Base-by-base conservation (phyloP, 2,888 invertebrate species). In the Dorcus parallelipipedus region DNA sequence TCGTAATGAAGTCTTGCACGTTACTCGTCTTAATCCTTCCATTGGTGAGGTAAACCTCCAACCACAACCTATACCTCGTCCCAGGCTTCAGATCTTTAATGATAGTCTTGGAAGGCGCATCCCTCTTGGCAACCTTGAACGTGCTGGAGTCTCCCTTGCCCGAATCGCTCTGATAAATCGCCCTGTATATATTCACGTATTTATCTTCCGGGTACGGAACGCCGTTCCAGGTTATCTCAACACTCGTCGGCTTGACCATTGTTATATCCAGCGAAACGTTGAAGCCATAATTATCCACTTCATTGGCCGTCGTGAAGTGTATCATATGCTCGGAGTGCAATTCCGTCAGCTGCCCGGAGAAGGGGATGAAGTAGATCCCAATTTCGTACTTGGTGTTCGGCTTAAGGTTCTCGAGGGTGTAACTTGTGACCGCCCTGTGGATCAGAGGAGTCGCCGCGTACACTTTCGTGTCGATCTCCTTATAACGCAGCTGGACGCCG, bases 1-100 rank as follows among this genome's bases (percentile, higher is more conserved):
- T 93, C 0, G 95, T 95, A 41, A 88, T 85, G 63, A 95, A 91
- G 71, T 93, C 92, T 69, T 94, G 85, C 0, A 94, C 93, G 69
- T 95, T 94, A 71, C 93, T 94, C 54, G 92, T 92, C 76, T 93
- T 92, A 60, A 92, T 90, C 74, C 90, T 90, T 14, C 95, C 95
- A 74, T 95, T 95, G 0, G 93, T 93, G 41, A 95, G 79, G 77
- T 93, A 95, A 64, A 94, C 85, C 72, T 95, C 95, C 63, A 95
- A 78, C 94, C 95, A 95, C 20, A 95, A 81, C 47, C 92, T 86
- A 74, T 94, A 95, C 71, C 93, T 87, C 10, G 91, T 89, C 51
- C 91, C 88, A 0, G 94, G 89, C 71, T 89, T 88, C 41, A 90
- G 79, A 61, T 88, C 88, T 70, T 80, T 82, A 38, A 90, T 85